Evolutionary conservation across 92 coral and sea anemone species (phyloP).

Genomic region (Scolanthus callimorphus): DNA sequence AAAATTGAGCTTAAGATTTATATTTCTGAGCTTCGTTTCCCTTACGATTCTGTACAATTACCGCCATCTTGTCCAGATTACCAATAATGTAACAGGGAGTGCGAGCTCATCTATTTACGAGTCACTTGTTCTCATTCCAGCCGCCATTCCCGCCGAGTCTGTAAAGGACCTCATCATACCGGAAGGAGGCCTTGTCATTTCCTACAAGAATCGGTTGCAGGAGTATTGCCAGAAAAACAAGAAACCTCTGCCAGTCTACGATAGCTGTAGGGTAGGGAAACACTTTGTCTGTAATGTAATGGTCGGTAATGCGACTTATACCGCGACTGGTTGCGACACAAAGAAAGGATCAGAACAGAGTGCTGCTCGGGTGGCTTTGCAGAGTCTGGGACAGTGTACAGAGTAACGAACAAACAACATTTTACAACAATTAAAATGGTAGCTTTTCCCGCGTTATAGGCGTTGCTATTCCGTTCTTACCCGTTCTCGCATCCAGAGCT

Average conservation of each 20-base stretch:
- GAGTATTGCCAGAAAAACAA: constrained; percentile 86
- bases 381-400: constrained; percentile 59
- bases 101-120: too few species aligned
- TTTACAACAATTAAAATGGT: too few species aligned
- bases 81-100: too few species aligned
- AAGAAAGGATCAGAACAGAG: constrained; percentile 96
- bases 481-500: too few species aligned
- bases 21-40: too few species aligned
- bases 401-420: constrained; percentile 8
- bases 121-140: not conserved
- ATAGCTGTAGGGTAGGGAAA: constrained; percentile 40
- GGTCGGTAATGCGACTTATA: constrained; percentile 57
- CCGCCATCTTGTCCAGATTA: too few species aligned
- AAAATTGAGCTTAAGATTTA: too few species aligned
- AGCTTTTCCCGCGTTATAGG: too few species aligned
- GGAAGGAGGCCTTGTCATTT: constrained; percentile 27
- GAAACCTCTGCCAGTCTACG: constrained; percentile 62
- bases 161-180: constrained; percentile 9
- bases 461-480: too few species aligned
- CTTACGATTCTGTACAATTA: too few species aligned
- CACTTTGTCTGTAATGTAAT: constrained; percentile 55
- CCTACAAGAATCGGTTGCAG: constrained; percentile 88
- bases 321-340: constrained; percentile 75
- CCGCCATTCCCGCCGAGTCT: constrained; percentile 10
- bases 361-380: constrained; percentile 82